Conservation (phyloP, 2,797 vertebrate species). For the Clarias fuscus region DNA sequence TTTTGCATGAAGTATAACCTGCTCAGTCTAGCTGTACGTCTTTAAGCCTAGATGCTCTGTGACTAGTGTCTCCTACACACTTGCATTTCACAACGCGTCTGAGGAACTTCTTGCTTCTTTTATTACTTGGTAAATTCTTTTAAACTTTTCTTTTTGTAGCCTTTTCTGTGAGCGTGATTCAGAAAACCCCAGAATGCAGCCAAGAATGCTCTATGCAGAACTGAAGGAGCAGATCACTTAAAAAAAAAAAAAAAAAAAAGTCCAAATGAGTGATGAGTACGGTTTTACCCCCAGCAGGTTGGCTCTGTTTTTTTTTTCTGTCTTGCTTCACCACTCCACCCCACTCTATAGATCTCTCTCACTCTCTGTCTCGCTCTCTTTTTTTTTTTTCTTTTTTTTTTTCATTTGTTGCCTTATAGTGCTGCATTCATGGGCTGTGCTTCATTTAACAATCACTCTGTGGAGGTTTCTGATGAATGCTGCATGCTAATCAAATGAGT, state of each 20-base stretch:
- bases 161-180: constrained; percentile 69
- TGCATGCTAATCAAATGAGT: constrained; percentile 80
- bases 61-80: neutral
- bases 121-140: neutral
- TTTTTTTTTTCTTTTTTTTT: too few species aligned
- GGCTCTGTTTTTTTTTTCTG: constrained; percentile 4
- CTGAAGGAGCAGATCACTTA: constrained; percentile 65
- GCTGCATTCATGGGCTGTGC: constrained; percentile 57
- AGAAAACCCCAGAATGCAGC: constrained; percentile 72
- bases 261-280: constrained; percentile 61
- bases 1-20: neutral
- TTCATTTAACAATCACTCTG: constrained; percentile 75
- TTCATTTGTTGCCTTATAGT: constrained; percentile 51
- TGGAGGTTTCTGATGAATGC: constrained; percentile 77
- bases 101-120: neutral
- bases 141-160: constrained; percentile 10
- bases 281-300: constrained; percentile 30
- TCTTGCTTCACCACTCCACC: neutral
- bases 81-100: neutral
- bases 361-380: neutral
- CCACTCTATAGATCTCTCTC: neutral
- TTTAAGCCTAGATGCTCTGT: neutral
- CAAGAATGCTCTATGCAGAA: constrained; percentile 70
- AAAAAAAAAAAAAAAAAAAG: constrained; percentile 44
- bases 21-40: neutral